phyloP scores from a whole-genome alignment of 2,113 vertebrate species.

The Guaruba guarouba region DNA sequence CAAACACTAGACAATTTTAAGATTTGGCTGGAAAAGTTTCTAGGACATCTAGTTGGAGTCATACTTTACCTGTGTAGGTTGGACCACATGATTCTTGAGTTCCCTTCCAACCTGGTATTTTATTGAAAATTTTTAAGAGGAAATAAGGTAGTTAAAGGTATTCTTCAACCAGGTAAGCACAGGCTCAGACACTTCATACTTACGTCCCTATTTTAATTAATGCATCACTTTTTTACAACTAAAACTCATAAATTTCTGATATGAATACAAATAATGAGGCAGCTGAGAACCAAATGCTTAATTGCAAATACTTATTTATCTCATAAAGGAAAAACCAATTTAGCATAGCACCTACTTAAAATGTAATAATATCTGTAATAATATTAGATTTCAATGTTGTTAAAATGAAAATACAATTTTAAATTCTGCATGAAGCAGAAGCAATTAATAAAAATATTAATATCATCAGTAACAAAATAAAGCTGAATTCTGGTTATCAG shows the following conservation, averaged over 20 bases:
- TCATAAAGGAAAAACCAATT: neutral
- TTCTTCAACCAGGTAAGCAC: neutral
- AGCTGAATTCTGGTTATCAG: neutral
- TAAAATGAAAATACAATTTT: neutral
- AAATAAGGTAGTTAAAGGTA: neutral
- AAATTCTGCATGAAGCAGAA: neutral
- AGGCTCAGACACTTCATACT: neutral
- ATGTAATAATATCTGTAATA: neutral
- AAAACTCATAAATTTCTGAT: neutral
- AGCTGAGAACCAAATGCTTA: neutral
- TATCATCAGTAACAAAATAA: neutral
- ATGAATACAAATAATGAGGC: neutral
- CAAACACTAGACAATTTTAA: neutral
- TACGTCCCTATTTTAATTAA: neutral
- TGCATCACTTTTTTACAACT: neutral
- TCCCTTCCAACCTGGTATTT: neutral
- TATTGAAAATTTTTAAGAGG: neutral
- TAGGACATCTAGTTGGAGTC: neutral
- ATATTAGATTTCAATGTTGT: neutral
- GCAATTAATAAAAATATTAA: neutral
- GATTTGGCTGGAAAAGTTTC: neutral
- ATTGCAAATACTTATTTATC: neutral
- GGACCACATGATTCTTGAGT: neutral
- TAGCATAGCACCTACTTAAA: neutral
- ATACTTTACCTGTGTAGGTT: neutral